Percentiles rank a stretch among this genome's conserved stretches.
phyloP scores from a whole-genome alignment of 2,797 vertebrate species.

The Smutsia gigantea region DNA sequence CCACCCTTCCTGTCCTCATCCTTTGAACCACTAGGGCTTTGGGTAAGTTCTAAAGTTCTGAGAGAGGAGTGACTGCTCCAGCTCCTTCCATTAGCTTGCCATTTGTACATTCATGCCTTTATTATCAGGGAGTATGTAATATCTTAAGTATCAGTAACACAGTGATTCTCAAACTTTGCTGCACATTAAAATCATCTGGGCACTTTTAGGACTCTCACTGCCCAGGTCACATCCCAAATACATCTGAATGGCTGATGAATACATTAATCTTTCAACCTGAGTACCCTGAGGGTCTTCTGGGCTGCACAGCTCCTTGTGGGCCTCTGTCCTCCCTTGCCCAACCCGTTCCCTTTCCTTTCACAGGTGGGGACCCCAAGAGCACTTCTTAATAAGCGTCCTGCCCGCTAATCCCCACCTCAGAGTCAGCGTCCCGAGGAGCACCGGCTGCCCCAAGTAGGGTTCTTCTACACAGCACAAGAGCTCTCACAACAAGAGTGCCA shows the following conservation, averaged over 20 bases:
- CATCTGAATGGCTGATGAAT: not conserved
- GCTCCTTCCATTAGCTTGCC: not conserved
- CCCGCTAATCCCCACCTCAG: not conserved
- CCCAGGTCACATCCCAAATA: not conserved
- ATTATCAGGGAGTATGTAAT: not conserved
- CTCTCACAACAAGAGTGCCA: not conserved
- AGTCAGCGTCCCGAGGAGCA: not conserved
- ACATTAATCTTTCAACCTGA: no score
- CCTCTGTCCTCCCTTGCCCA: not conserved
- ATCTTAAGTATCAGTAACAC: not conserved
- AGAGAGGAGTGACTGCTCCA: not conserved
- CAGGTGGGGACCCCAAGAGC: not conserved
- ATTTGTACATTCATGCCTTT: not conserved
- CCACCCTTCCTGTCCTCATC: not conserved
- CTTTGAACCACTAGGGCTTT: not conserved
- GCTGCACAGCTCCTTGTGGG: fast-evolving
- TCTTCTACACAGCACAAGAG: not conserved
- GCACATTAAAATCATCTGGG: not conserved
- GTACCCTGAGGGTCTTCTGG: no score
- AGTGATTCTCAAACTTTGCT: not conserved
- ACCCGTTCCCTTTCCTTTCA: not conserved
- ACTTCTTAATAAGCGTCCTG: not conserved
- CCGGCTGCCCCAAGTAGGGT: not conserved
- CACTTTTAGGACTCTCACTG: not conserved
- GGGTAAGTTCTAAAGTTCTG: not conserved